These are phyloP conservation scores for Parelbella ahira DNA, from an alignment of 2,888 invertebrate genomes.

Conservation along the genomic window DNA sequence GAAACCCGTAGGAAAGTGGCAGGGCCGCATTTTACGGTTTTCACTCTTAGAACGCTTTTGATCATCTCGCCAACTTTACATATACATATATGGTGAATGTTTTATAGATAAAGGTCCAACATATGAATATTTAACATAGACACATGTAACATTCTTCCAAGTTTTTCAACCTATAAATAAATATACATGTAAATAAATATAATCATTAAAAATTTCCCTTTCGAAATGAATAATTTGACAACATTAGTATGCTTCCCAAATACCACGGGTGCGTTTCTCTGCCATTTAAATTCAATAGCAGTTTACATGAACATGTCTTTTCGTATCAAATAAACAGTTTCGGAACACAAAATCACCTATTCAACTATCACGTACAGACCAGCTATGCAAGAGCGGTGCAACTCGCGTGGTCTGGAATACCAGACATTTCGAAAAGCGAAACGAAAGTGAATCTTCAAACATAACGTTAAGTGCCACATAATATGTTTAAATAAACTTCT, in stretches of 20 bases:
- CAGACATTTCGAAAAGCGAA: not conserved
- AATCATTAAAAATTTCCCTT: constrained; percentile 9
- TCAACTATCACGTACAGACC: constrained; percentile 2
- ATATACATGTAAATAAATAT: constrained; percentile 15
- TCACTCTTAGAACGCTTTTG: constrained; percentile 60
- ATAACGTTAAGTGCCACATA: no score
- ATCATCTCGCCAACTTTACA: constrained; percentile 28
- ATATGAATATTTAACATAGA: not conserved
- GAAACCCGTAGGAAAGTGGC: constrained; percentile 57
- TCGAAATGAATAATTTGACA: constrained; percentile 19
- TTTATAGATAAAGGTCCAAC: constrained; percentile 5
- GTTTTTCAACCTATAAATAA: no score
- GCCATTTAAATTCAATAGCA: constrained; percentile 29
- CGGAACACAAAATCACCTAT: not conserved
- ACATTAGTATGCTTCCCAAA: constrained; percentile 29
- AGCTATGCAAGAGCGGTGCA: not conserved
- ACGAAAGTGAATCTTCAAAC: no score
- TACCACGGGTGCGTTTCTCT: constrained; percentile 26
- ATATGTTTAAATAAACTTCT: no score
- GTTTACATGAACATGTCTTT: constrained; percentile 22
- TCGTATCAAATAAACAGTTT: constrained; percentile 9
- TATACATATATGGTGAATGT: not conserved
- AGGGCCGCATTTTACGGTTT: constrained; percentile 58
- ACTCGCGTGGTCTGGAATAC: constrained; percentile 1
- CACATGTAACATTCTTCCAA: no score